These are phyloP conservation scores for Enteromius thamalakanensis DNA, from an alignment of 2,797 vertebrate genomes.

Conservation along the genomic window DNA sequence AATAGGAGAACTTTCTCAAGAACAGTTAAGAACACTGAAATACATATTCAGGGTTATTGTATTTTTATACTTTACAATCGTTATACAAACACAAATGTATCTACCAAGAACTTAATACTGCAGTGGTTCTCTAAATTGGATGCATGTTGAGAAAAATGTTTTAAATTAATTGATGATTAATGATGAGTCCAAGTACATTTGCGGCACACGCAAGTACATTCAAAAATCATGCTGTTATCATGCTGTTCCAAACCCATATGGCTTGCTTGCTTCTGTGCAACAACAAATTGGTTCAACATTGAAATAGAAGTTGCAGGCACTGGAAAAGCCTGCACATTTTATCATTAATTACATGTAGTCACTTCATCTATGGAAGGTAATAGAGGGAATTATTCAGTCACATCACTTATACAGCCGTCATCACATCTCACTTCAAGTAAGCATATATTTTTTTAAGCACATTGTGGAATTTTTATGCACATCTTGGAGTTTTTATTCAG, in stretches of 20 bases:
- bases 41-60: background rate
- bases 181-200: background rate
- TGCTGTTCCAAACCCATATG: background rate
- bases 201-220: too few species aligned
- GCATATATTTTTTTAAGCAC: too few species aligned
- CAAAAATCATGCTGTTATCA: background rate
- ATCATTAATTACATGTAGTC: background rate
- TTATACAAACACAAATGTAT: background rate
- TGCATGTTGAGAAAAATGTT: background rate
- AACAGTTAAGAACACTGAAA: background rate
- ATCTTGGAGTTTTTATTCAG: background rate
- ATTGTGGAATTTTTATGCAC: background rate
- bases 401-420: background rate
- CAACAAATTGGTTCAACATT: background rate
- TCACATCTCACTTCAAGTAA: background rate
- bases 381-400: background rate
- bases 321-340: background rate
- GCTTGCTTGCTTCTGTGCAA: background rate
- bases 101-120: background rate
- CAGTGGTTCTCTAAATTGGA: background rate
- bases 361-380: background rate
- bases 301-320: background rate
- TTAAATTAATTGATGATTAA: background rate
- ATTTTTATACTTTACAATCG: background rate
- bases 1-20: background rate